phyloP scores from a whole-genome alignment of 2,113 vertebrate genomes.

The Podilymbus podiceps region DNA sequence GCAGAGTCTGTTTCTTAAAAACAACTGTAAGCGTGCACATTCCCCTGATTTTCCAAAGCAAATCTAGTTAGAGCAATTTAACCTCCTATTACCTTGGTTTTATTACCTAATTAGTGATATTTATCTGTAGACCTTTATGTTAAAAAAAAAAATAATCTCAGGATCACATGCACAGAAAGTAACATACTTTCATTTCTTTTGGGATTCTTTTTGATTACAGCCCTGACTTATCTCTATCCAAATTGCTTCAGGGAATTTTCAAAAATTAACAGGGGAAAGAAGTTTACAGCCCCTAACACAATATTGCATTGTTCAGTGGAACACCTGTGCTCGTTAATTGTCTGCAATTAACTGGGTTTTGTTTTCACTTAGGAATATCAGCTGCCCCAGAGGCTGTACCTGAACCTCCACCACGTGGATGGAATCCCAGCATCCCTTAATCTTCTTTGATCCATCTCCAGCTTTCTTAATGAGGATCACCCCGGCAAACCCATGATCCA shows the following conservation, averaged over 20 bases:
- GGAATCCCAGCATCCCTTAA: constrained; percentile 99
- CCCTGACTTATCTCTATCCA: constrained; percentile 38
- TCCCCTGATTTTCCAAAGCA: background rate
- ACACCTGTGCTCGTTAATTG: constrained; percentile 57
- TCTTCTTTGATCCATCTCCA: constrained; percentile 98
- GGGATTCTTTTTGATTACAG: constrained; percentile 13
- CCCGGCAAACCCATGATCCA: constrained; percentile 97
- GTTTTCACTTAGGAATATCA: background rate
- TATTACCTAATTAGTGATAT: constrained; percentile 29
- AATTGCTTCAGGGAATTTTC: background rate
- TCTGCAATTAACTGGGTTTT: constrained; percentile 36
- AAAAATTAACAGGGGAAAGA: background rate
- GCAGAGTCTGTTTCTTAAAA: background rate
- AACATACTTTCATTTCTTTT: background rate
- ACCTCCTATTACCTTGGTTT: background rate
- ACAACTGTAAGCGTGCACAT: background rate
- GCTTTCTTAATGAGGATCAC: constrained; percentile 99
- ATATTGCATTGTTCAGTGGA: constrained; percentile 39
- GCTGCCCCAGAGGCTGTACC: constrained; percentile 74
- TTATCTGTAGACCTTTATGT: constrained; percentile 24
- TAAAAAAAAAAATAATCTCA: background rate
- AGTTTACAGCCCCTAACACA: constrained; percentile 37
- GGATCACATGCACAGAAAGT: background rate
- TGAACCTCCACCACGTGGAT: constrained; percentile 99
- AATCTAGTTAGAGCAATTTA: background rate